Conservation (phyloP, 2,797 vertebrate species). For the Sarcoramphus papa region DNA sequence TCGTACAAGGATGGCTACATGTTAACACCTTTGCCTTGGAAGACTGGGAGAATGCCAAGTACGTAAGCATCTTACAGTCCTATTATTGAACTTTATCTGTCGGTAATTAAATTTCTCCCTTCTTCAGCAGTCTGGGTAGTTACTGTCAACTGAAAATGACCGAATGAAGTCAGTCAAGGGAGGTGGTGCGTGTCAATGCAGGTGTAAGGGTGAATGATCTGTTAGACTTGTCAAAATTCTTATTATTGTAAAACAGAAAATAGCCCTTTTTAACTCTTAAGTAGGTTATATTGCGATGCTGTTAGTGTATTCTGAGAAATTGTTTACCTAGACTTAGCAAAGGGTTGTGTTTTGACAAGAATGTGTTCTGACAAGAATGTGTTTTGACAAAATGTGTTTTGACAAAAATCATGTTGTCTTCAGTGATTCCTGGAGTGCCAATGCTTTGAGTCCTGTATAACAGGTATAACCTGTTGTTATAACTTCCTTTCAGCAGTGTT, state of each 20-base stretch:
- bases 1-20: slow-evolving; percentile 83
- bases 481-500: neutral
- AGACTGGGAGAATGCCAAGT: slow-evolving; percentile 83
- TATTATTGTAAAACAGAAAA: neutral
- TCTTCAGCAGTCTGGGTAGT: neutral
- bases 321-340: neutral
- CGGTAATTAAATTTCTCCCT: neutral
- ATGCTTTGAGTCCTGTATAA: neutral
- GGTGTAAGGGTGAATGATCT: neutral
- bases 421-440: neutral
- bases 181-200: neutral
- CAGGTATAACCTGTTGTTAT: neutral
- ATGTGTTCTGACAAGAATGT: neutral
- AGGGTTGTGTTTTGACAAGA: neutral
- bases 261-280: neutral
- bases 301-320: neutral
- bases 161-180: neutral
- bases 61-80: slow-evolving; percentile 43
- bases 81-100: neutral
- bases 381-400: neutral
- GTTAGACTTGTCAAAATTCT: neutral
- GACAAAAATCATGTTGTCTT: neutral
- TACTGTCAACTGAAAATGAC: neutral
- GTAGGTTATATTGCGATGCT: neutral
- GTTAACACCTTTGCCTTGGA: slow-evolving; percentile 79